Conservation (phyloP, 2,888 invertebrate species). For the Abscondita cerata region DNA sequence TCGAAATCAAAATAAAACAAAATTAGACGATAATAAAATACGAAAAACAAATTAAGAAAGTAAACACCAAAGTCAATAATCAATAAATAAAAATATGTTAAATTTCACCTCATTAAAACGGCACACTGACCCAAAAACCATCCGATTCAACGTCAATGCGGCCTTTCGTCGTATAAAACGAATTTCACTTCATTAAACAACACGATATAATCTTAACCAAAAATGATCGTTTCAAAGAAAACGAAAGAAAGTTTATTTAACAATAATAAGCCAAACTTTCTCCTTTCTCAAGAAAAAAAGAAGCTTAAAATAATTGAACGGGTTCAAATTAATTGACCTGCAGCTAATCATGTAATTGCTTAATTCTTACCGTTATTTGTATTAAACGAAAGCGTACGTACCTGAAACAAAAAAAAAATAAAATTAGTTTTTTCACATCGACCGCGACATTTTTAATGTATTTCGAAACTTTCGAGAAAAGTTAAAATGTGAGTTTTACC, state of each 20-base stretch:
- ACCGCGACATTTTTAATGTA: no score
- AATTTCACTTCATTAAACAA: slow-evolving; percentile 29
- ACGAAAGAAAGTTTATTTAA: background rate
- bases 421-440: no score
- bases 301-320: no score
- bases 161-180: slow-evolving; percentile 18
- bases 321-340: no score
- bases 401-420: slow-evolving; percentile 1
- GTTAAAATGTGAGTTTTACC: no score
- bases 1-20: no score
- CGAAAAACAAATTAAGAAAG: background rate
- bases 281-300: background rate
- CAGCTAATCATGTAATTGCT: no score
- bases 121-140: slow-evolving; percentile 32
- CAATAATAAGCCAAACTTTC: background rate
- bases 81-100: slow-evolving; percentile 1
- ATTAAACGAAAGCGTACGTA: background rate
- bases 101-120: slow-evolving; percentile 29
- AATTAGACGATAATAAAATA: no score
- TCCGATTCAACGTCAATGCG: slow-evolving; percentile 21
- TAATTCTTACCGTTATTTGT: background rate
- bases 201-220: background rate
- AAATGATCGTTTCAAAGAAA: background rate
- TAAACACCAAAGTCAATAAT: background rate
- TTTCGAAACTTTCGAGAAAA: no score